Percentiles rank a stretch among this genome's conserved stretches.
Conservation (phyloP, 35 echinoderm and acorn worm species). For the Acanthaster planci region DNA sequence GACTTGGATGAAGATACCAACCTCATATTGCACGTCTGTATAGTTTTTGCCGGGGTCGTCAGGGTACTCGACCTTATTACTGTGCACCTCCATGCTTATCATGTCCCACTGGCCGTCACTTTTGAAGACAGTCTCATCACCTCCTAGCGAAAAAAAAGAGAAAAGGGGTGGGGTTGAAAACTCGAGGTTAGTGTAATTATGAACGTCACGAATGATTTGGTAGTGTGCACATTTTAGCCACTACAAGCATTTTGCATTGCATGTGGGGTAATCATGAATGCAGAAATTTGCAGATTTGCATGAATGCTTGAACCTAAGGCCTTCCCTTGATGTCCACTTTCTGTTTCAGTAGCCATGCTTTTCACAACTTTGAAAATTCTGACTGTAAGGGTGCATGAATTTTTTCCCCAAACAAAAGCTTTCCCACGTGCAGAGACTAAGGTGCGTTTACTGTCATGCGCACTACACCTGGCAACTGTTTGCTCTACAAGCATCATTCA, state of each 20-base stretch:
- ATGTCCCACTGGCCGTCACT: conserved; percentile 98
- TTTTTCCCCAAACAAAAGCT: too few relatives aligned
- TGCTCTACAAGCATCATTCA: too few relatives aligned
- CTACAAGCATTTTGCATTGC: not conserved
- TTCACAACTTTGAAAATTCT: too few relatives aligned
- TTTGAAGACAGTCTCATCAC: conserved; percentile 75
- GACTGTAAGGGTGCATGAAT: not conserved
- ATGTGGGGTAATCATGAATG: too few relatives aligned
- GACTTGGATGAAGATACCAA: not conserved
- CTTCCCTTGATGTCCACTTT: not conserved
- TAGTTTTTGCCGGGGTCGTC: conserved; percentile 81
- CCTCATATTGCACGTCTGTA: conserved; percentile 73
- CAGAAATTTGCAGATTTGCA: too few relatives aligned
- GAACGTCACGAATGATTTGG: too few relatives aligned
- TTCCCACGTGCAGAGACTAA: too few relatives aligned
- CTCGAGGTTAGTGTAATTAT: not conserved
- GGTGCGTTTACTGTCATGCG: too few relatives aligned
- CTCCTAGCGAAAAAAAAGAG: conserved; percentile 29
- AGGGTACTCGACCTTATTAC: conserved; percentile 59
- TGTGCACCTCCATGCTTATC: conserved; percentile 40
- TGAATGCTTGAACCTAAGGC: too few relatives aligned
- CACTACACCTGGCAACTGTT: too few relatives aligned
- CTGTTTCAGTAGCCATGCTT: too few relatives aligned
- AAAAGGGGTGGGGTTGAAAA: not conserved
- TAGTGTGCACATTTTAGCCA: too few relatives aligned